Base-by-base conservation (phyloP, 2,797 vertebrate genomes). In the Carcharodon carcharias region DNA sequence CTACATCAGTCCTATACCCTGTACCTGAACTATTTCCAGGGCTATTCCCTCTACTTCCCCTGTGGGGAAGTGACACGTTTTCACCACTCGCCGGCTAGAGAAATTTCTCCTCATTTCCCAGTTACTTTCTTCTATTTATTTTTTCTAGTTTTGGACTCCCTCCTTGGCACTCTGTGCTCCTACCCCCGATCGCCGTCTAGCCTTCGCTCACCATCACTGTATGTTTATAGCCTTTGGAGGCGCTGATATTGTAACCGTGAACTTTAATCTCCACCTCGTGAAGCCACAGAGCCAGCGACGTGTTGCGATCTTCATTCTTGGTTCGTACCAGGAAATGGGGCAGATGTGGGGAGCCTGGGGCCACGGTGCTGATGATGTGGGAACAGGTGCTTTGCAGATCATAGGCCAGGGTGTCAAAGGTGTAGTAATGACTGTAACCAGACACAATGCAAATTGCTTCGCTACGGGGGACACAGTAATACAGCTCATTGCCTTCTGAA, bases 301-400 rank as follows among this genome's bases (percentile, higher is more conserved):
- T 99, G 97, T 99, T 99, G 88, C 99, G 98, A n/a, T 99, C 99
- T 97, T 99, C 99, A 0, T 99, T 99, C 96, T 98, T 98, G 96
- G 98, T 98, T 0, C 98, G 98, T 96, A 99, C 96, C 0, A 98
- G 98, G 96, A 99, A 99, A 0, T 96, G 97, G 0, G 99, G 99
- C 96, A 99, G 98, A 0, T 96, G 96, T 61, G 98, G 98, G 0
- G 97, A 97, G 87, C 4, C 96, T 1, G 82, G 0, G 35, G 35
- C 50, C 73, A 98, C 99, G 89, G 98, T 99, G 97, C 98, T 99
- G 97, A 99, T 98, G 97, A 98, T 97, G 69, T 99, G 97, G 0
- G 98, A 97, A 14, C 99, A 99, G 96, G 99, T 99, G 98, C 99
- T 99, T 97, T 99, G 99, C 96, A 99, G 98, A 97, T 99, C 99